phyloP scores from a whole-genome alignment of 2,797 vertebrate species.

The Thalassophryne amazonica region DNA sequence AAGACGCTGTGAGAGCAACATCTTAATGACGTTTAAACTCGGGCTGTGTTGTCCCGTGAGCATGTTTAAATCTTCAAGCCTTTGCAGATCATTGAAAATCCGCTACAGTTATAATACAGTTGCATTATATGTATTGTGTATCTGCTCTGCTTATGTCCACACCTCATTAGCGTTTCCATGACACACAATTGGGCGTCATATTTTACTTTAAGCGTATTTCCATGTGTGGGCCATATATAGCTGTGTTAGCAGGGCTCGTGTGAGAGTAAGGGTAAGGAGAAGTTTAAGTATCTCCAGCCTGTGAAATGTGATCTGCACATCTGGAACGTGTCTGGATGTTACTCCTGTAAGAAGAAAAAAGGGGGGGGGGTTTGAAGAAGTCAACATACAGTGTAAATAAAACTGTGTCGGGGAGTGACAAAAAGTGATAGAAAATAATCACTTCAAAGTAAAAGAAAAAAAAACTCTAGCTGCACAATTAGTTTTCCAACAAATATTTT shows the following conservation, averaged over 20 bases:
- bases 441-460: too few relatives aligned
- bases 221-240: conserved; percentile 27
- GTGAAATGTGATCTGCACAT: conserved; percentile 74
- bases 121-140: not conserved
- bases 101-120: too few relatives aligned
- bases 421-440: too few relatives aligned
- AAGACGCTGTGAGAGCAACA: conserved; percentile 43
- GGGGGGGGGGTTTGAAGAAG: conserved; percentile 59
- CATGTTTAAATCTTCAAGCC: conserved; percentile 4
- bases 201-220: conserved; percentile 26
- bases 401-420: conserved; percentile 45
- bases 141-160: too few relatives aligned
- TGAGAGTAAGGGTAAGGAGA: conserved; percentile 25
- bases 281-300: conserved; percentile 71
- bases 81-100: not conserved
- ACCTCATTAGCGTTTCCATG: not conserved
- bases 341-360: conserved; percentile 36
- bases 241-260: conserved; percentile 1
- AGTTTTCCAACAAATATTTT: too few relatives aligned
- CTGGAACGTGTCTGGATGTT: conserved; percentile 68
- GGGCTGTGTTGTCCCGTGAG: not conserved
- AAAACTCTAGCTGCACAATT: too few relatives aligned
- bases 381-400: conserved; percentile 61
- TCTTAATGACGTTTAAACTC: conserved; percentile 36
- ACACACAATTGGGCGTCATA: conserved; percentile 9